Conservation (phyloP, 2,888 invertebrate species). For the Schizaphis graminum region DNA sequence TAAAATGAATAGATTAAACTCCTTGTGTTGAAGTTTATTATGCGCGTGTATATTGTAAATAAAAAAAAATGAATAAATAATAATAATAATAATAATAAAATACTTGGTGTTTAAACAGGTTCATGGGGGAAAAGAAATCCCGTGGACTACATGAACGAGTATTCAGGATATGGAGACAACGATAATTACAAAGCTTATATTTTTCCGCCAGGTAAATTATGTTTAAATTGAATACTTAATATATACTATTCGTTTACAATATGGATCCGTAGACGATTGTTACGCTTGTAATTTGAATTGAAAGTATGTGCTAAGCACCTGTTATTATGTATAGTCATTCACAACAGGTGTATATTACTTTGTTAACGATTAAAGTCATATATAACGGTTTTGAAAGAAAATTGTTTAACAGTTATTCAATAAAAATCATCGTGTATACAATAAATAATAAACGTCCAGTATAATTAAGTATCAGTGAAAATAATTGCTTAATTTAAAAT, state of each 20-base stretch:
- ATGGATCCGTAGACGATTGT: neutral
- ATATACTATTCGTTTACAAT: neutral
- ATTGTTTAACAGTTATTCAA: neutral
- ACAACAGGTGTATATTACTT: slow-evolving; percentile 17
- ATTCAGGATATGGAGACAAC: slow-evolving; percentile 47
- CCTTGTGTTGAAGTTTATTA: neutral
- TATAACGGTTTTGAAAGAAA: slow-evolving; percentile 4
- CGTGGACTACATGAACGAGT: slow-evolving; percentile 60
- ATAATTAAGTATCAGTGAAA: neutral
- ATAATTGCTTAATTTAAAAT: neutral
- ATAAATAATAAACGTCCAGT: neutral
- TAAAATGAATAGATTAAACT: neutral
- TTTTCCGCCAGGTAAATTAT: slow-evolving; percentile 53
- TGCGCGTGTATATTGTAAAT: neutral
- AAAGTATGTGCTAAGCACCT: slow-evolving; percentile 4
- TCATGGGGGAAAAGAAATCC: slow-evolving; percentile 64
- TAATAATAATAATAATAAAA: slow-evolving; percentile 23
- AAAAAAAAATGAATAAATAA: slow-evolving; percentile 33
- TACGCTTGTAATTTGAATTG: neutral
- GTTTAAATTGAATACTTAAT: slow-evolving; percentile 22
- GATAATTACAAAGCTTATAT: slow-evolving; percentile 58
- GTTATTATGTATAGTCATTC: slow-evolving; percentile 3
- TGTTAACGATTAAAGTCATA: neutral
- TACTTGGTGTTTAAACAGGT: slow-evolving; percentile 46
- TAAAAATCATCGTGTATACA: neutral